Conservation (phyloP, 2,113 vertebrate genomes). For the Erythrocebus patas region DNA sequence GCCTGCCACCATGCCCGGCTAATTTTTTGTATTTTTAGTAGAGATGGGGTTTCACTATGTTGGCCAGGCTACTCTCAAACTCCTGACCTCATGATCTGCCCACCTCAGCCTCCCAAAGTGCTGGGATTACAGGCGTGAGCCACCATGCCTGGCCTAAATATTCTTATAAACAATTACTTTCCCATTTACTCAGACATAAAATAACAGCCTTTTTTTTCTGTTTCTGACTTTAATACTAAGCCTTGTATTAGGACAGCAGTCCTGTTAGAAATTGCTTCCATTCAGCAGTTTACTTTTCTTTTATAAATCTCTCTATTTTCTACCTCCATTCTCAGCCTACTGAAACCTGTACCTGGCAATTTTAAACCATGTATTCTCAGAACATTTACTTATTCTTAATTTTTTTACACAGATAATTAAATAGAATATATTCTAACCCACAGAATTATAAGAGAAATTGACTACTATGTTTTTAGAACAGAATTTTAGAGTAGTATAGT, state of each 20-base stretch:
- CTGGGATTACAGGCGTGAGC: too few relatives aligned
- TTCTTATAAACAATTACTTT: background rate
- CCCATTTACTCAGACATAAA: background rate
- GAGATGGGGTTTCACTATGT: too few relatives aligned
- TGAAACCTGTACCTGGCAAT: background rate
- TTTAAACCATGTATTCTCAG: background rate
- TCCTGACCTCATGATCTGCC: too few relatives aligned
- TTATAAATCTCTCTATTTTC: background rate
- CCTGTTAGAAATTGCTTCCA: background rate
- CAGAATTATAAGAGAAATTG: background rate
- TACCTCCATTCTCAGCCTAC: background rate
- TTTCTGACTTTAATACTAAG: background rate
- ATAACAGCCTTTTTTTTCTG: background rate
- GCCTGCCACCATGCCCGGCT: too few relatives aligned
- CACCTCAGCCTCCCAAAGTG: too few relatives aligned
- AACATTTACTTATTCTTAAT: background rate
- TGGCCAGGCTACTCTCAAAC: too few relatives aligned
- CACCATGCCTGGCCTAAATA: too few relatives aligned
- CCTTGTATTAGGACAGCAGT: background rate
- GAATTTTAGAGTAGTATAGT: background rate
- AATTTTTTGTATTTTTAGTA: too few relatives aligned
- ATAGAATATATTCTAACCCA: background rate
- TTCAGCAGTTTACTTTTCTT: conserved; percentile 7
- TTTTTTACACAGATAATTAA: background rate
- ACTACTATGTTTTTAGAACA: background rate